Conservation (phyloP, 2,113 vertebrate species). For the Rhinogobius similis region DNA sequence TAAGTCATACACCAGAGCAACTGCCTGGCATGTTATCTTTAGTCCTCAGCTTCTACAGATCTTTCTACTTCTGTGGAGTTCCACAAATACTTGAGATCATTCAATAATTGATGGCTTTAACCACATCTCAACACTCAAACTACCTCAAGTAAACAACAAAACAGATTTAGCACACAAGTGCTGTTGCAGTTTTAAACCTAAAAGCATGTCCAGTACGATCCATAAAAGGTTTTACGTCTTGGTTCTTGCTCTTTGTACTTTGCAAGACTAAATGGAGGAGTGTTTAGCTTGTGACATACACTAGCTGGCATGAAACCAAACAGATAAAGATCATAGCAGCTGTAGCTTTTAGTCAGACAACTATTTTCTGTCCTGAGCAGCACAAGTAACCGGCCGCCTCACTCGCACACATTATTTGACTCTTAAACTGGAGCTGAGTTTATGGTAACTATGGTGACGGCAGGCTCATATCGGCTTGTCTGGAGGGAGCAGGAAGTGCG, state of each 20-base stretch:
- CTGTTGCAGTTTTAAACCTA: background rate
- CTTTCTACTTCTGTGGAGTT: background rate
- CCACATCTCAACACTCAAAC: background rate
- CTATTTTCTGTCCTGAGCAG: background rate
- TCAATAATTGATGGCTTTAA: background rate
- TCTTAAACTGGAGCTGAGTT: slow-evolving; percentile 33
- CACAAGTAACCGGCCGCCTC: slow-evolving; percentile 1
- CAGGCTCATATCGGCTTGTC: slow-evolving; percentile 61
- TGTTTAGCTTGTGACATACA: slow-evolving; percentile 25
- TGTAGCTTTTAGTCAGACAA: background rate
- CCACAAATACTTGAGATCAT: background rate
- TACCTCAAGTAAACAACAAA: slow-evolving; percentile 8
- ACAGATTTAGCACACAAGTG: slow-evolving; percentile 6
- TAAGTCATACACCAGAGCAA: background rate
- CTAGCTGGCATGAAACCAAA: slow-evolving; percentile 36
- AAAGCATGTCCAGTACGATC: slow-evolving; percentile 18
- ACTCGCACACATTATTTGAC: slow-evolving; percentile 20
- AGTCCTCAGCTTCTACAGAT: background rate
- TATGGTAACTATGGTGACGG: slow-evolving; percentile 68
- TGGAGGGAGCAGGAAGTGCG: slow-evolving; percentile 56
- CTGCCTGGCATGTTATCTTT: background rate
- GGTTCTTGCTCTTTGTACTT: slow-evolving; percentile 19
- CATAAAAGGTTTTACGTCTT: slow-evolving; percentile 30
- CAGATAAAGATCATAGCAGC: slow-evolving; percentile 8
- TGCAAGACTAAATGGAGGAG: slow-evolving; percentile 1